Base-by-base conservation (phyloP, 2,888 invertebrate genomes). In the Silvanus unidentatus region DNA sequence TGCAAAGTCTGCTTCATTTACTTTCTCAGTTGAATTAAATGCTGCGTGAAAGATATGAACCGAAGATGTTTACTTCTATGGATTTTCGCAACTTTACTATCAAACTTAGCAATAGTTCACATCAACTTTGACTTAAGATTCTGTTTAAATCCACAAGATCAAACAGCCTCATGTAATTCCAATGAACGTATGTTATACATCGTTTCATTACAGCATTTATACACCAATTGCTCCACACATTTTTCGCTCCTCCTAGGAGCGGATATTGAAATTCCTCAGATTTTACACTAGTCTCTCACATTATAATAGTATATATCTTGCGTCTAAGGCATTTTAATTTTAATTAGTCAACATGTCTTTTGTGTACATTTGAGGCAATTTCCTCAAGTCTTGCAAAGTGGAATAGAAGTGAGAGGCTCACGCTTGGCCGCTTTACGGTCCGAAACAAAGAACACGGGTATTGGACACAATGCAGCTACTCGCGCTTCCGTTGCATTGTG, bases 401-500 rank as follows among this genome's bases (percentile, higher is more conserved):
- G 13, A 32, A 32, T 32, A 32, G 32, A 12, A 32, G 22, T 32
- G 32, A 12, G 56, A 49, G 55, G 52, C 55, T 64, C 60, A 64
- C 66, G 68, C 66, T 67, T 66, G 67, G 68, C 65, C 66, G 68
- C 67, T 60, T 60, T 59, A 52, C 53, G 53, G 63, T 56, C 60
- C 61, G 65, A 66, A 65, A 66, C 66, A 68, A 68, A 65, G 67
- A 65, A 61, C 64, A 55, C 56, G 54, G 48, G 46, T 48, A 45
- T 68, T 64, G 69, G 71, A 70, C 71, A 70, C 71, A 71, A 71
- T 71, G 69, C 70, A 69, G 66, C 64, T 64, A 63, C 66, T 64
- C 64, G 65, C 63, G 66, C 68, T 71, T 70, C 71, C 70, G 70
- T 59, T 68, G 70, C 70, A 70, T 70, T 71, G 70, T 70, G 64